A percentile compares a stretch with the other conserved stretches of the same genome.
Evolutionary conservation across 2,113 vertebrate genomes (phyloP).

Genomic region (Erinaceus europaeus): DNA sequence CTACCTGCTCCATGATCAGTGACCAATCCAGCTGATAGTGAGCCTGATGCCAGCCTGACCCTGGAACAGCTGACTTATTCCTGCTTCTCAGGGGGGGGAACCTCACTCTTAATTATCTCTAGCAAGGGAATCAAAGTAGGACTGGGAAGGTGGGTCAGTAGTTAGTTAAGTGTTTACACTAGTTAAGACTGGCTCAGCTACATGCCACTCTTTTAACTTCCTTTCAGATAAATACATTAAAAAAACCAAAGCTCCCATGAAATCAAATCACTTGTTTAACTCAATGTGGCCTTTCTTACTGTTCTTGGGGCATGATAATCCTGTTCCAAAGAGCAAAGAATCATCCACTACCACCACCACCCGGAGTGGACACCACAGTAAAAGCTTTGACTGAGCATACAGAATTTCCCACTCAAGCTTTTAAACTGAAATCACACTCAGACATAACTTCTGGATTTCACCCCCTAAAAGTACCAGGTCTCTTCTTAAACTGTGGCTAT

Average conservation of each 20-base stretch:
- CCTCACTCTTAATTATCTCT: conserved; percentile 12
- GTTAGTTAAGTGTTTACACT: neutral
- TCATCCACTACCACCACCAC: neutral
- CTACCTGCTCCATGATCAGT: neutral
- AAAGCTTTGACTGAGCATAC: neutral
- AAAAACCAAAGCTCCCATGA: neutral
- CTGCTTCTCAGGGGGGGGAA: neutral
- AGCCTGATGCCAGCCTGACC: neutral
- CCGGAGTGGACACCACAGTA: neutral
- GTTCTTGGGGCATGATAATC: neutral
- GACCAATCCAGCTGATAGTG: neutral
- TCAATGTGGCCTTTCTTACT: neutral
- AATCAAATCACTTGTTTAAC: neutral
- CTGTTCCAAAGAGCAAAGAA: neutral
- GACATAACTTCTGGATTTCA: neutral
- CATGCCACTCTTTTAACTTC: neutral
- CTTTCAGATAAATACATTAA: neutral
- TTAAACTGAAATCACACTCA: neutral
- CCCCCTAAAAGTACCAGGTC: neutral
- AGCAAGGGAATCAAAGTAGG: neutral
- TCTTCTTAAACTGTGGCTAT: neutral
- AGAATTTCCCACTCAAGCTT: neutral
- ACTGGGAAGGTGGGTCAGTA: neutral
- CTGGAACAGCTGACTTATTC: neutral
- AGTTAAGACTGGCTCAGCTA: neutral